Conservation (phyloP, 2,888 invertebrate species). For the Drosophila emarginata region DNA sequence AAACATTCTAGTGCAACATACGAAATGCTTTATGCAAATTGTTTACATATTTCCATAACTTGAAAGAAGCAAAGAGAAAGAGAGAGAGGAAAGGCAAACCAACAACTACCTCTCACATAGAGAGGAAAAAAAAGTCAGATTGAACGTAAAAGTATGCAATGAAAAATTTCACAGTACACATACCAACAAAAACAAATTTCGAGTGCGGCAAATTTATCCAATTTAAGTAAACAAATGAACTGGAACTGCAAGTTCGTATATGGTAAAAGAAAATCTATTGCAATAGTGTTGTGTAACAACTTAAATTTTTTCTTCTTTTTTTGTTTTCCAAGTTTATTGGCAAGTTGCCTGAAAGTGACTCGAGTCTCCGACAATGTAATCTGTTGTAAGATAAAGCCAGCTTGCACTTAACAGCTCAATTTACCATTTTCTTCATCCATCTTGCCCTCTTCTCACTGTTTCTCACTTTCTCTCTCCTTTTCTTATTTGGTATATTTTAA, state of each 20-base stretch:
- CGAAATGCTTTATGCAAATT: conserved; percentile 73
- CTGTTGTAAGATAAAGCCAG: conserved; percentile 64
- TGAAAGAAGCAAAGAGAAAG: neutral
- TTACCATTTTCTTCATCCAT: conserved; percentile 7
- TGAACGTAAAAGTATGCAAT: conserved; percentile 49
- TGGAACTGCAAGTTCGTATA: conserved; percentile 39
- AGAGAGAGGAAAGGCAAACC: neutral
- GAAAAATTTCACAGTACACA: conserved; percentile 40
- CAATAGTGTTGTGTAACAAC: conserved; percentile 16
- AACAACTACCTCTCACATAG: neutral
- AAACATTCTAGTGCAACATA: conserved; percentile 44
- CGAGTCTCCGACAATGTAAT: conserved; percentile 54
- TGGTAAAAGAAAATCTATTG: conserved; percentile 15
- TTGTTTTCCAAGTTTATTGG: neutral
- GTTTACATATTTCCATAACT: conserved; percentile 43
- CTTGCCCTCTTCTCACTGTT: neutral
- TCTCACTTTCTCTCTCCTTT: neutral
- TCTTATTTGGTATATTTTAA: conserved; percentile 20
- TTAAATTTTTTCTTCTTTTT: neutral
- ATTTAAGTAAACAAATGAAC: conserved; percentile 74
- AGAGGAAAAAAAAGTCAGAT: conserved; percentile 10
- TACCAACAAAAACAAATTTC: conserved; percentile 63
- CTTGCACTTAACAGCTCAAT: conserved; percentile 36
- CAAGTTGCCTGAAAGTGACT: conserved; percentile 11
- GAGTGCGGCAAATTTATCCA: conserved; percentile 66